These are phyloP conservation scores for Melangyna quadrimaculata DNA, from an alignment of 2,888 invertebrate species.

Conservation along the genomic window DNA sequence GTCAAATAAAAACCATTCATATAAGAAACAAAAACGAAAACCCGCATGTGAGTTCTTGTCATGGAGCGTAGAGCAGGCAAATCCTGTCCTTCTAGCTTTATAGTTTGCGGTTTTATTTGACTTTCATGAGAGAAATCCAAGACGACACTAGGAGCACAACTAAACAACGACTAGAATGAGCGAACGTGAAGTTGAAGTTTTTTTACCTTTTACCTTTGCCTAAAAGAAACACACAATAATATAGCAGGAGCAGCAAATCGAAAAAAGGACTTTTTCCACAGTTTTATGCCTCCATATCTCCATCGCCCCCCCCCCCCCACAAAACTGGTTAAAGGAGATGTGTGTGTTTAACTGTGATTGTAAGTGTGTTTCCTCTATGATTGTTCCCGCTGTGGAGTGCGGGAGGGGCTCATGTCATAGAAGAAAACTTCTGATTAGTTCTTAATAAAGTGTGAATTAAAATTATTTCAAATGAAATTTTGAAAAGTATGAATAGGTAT, in stretches of 20 bases:
- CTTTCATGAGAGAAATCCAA: slow-evolving; percentile 50
- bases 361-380: neutral
- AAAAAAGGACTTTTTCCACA: slow-evolving; percentile 50
- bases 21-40: slow-evolving; percentile 12
- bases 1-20: slow-evolving; percentile 54
- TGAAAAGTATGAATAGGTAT: too few relatives aligned
- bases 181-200: slow-evolving; percentile 27
- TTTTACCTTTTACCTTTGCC: slow-evolving; percentile 40
- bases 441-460: too few relatives aligned
- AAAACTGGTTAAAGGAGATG: neutral
- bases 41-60: slow-evolving; percentile 26
- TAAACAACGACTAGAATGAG: neutral
- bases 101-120: slow-evolving; percentile 63
- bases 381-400: neutral
- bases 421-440: neutral
- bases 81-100: slow-evolving; percentile 23
- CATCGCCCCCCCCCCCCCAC: neutral
- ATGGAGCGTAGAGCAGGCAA: slow-evolving; percentile 2
- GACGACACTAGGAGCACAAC: slow-evolving; percentile 15
- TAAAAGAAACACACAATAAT: slow-evolving; percentile 20
- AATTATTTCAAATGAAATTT: neutral
- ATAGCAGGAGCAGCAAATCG: slow-evolving; percentile 44
- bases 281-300: slow-evolving; percentile 32
- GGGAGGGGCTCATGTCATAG: neutral
- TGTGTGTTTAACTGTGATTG: neutral